Conservation (phyloP, 2,888 invertebrate genomes). For the Lasioglossum leucozonium region DNA sequence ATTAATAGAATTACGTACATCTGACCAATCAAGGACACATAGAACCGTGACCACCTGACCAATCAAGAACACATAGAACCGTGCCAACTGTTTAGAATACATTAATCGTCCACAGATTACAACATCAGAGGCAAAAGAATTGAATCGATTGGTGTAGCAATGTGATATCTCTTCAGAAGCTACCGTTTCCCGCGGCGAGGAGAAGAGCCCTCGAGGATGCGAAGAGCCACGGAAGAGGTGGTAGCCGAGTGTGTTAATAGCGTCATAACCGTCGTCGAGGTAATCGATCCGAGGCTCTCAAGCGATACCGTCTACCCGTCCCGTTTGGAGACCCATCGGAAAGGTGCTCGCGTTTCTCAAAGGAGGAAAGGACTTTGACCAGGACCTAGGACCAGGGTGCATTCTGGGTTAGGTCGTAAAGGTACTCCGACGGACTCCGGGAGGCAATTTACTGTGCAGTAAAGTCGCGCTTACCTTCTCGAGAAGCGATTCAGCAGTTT, state of each 20-base stretch:
- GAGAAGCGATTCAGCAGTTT: constrained; percentile 82
- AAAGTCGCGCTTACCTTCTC: constrained; percentile 77
- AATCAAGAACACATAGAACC: too few species aligned
- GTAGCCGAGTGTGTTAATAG: not conserved
- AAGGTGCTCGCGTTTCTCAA: not conserved
- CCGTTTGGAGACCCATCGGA: not conserved
- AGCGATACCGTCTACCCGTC: not conserved
- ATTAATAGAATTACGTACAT: too few species aligned
- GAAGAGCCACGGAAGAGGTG: not conserved
- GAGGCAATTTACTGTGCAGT: constrained; percentile 24
- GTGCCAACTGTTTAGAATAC: not conserved
- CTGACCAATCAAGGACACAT: too few species aligned
- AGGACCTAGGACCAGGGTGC: not conserved
- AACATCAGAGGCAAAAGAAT: not conserved
- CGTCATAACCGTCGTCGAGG: not conserved
- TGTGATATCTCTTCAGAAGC: not conserved
- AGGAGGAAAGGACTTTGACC: not conserved
- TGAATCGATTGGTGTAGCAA: not conserved
- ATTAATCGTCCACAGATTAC: not conserved
- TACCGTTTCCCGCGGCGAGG: not conserved
- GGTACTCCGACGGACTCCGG: not conserved
- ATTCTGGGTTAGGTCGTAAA: not conserved
- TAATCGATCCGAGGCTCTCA: constrained; percentile 2
- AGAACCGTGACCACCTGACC: too few species aligned
- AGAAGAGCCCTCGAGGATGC: not conserved